Base-by-base conservation (phyloP, 1,140 invertebrate genomes). In the Drosophila kanapiae region DNA sequence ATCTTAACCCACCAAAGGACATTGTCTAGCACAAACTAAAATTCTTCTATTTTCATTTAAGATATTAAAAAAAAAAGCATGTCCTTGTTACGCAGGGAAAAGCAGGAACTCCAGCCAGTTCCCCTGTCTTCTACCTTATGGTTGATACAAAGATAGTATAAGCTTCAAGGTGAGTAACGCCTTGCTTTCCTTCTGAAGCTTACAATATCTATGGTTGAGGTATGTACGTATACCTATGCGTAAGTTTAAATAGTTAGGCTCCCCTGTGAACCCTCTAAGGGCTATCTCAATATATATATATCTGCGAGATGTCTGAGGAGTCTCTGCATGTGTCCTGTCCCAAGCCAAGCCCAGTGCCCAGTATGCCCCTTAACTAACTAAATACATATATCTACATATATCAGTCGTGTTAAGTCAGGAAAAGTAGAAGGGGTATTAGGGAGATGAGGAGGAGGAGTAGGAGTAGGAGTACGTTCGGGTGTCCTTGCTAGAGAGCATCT, bases 311-410 rank as follows among this genome's bases (percentile, higher is more conserved):
- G 53, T 54, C 8, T 56, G 53, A 56, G 53, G 53, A 56, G 27
- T 56, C 35, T 27, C 37, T 38, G 9, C n/a, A 31, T 7, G 4
- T 31, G 31, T 31, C 31, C 31, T 7, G 38, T n/a, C 33, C 31
- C 10, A 53, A 16, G 16, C 14, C 60, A 29, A 40, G 53, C 14
- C 45, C 57, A 68, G 43, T 67, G 49, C 40, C 9, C 9, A 37
- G 59, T 38, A 37, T 31, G 31, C 33, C 38, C 13, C 38, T 42
- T 71, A 38, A 49, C 35, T 86, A 78, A 67, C 61, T 75, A 82
- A 40, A 77, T 54, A 77, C 40, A 65, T 75, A 80, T 80, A 80
- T 83, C 65, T 87, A 87, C 80, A 86, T 53, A 79, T 33, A 38
- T 86, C 83, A 83, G 83, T 82, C 83, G 62, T 72, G 67, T 72